Conservation (phyloP, 1,140 invertebrate genomes). For the Luehdorfia chinensis region DNA sequence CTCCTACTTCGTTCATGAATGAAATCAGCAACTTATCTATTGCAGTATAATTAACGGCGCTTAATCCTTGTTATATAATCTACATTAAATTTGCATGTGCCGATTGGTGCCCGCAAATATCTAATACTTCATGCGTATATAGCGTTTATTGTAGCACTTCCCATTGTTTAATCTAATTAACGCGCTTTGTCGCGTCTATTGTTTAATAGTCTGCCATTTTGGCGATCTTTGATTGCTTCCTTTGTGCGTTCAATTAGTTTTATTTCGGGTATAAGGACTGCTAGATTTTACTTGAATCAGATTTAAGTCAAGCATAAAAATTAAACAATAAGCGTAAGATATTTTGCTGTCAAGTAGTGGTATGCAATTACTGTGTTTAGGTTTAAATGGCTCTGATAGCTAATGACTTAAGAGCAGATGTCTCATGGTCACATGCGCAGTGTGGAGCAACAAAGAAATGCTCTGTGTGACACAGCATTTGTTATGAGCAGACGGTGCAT, state of each 20-base stretch:
- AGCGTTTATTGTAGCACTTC: too few relatives aligned
- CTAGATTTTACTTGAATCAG: too few relatives aligned
- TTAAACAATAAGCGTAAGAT: too few relatives aligned
- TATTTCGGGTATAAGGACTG: not conserved
- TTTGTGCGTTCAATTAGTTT: constrained; percentile 1
- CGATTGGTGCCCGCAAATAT: constrained; percentile 10
- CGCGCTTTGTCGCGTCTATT: constrained; percentile 11
- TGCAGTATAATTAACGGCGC: constrained; percentile 56
- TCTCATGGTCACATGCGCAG: too few relatives aligned
- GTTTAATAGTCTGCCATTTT: constrained; percentile 6
- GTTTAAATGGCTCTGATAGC: too few relatives aligned
- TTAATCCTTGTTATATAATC: constrained; percentile 44
- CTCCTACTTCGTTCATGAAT: constrained; percentile 69
- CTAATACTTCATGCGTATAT: constrained; percentile 3
- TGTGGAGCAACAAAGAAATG: too few relatives aligned
- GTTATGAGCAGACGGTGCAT: too few relatives aligned
- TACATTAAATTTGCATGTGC: constrained; percentile 65
- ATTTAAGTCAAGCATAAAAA: too few relatives aligned
- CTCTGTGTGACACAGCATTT: too few relatives aligned
- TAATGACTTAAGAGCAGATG: too few relatives aligned
- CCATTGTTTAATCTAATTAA: constrained; percentile 8
- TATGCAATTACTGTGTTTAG: too few relatives aligned
- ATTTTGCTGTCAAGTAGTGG: too few relatives aligned
- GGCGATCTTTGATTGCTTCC: constrained; percentile 7
- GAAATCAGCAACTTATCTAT: constrained; percentile 47